Evolutionary conservation across 2,888 invertebrate species (phyloP), one percentile per base, ranked within the genome.

Genomic region (Scrobipalpa atriplicella): DNA sequence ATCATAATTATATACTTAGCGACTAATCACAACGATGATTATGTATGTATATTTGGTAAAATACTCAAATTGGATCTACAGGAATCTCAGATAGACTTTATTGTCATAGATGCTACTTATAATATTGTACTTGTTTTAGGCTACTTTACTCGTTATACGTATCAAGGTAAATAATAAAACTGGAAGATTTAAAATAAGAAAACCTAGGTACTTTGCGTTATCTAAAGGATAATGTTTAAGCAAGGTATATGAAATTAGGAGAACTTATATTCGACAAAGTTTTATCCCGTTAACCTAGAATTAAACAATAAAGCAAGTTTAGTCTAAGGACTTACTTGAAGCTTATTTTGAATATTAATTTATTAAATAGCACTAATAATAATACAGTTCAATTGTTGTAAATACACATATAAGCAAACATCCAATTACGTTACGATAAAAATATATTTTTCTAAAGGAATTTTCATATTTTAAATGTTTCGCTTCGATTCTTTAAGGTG

Each of bases 1-100:
- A 82, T 71, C 73, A 77, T 84, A 85, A 81, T 73, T 66, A 80
- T 81, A 80, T 75, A 81, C 91, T 91, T 92, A 92, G 86, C 84
- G 70, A 70, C 89, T 91, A 91, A 86, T 90, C 89, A 91, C 90
- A 91, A 91, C 90, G 81, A 78, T 79, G 72, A 80, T 84, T 78
- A 84, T 77, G 69, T 29, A 29, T 79, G 78, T 80, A 78, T 75
- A 79, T 69, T 66, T 64, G 64, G 60, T 68, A 68, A 64, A 62
- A 62, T 66, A 64, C 56, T 68, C 54, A 41, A n/a, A 68, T 21
- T 65, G 64, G 29, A 43, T n/a, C 62, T 69, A 65, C 62, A 19
- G 66, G 56, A 65, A 66, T 66, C 51, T 60, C 66, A 66, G 62
- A 63, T 67, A 43, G 36, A 47, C 18, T 60, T 67, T 67, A 65